These are phyloP conservation scores for Scomber colias DNA, from an alignment of 2,113 vertebrate species.

Conservation along the genomic window DNA sequence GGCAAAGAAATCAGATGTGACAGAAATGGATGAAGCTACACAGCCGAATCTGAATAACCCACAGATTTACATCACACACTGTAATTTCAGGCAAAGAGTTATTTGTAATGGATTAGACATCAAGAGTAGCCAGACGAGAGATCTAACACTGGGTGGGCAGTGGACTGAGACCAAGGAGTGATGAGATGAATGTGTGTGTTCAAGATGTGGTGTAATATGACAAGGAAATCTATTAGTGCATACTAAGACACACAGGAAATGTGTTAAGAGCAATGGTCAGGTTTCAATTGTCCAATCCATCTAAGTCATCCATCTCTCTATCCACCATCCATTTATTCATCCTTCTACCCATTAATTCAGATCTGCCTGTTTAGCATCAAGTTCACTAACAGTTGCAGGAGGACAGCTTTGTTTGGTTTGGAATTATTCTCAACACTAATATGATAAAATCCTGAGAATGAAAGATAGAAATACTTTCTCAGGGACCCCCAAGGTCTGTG, in stretches of 20 bases:
- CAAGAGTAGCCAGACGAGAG: conserved; percentile 11
- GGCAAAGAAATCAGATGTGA: conserved; percentile 50
- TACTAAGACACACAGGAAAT: conserved; percentile 19
- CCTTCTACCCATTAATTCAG: no score
- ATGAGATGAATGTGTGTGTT: not conserved
- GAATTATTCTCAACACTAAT: no score
- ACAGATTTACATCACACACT: conserved; percentile 18
- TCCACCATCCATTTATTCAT: no score
- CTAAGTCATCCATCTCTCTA: no score
- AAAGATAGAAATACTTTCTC: no score
- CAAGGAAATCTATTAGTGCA: conserved; percentile 15
- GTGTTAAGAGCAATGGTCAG: conserved; percentile 5
- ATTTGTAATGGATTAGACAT: conserved; percentile 28
- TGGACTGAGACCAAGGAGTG: not conserved
- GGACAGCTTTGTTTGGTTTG: no score
- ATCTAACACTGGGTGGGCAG: not conserved
- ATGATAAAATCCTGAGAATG: no score
- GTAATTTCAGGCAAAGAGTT: conserved; percentile 5
- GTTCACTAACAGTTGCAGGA: no score
- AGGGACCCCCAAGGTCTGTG: no score
- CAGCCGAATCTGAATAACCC: not conserved
- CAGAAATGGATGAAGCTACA: conserved; percentile 44
- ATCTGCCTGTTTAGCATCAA: no score
- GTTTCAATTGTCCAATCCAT: no score
- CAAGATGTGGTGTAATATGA: conserved; percentile 7